Base-by-base conservation (phyloP, 2,113 vertebrate species). In the Leucopsar rothschildi region DNA sequence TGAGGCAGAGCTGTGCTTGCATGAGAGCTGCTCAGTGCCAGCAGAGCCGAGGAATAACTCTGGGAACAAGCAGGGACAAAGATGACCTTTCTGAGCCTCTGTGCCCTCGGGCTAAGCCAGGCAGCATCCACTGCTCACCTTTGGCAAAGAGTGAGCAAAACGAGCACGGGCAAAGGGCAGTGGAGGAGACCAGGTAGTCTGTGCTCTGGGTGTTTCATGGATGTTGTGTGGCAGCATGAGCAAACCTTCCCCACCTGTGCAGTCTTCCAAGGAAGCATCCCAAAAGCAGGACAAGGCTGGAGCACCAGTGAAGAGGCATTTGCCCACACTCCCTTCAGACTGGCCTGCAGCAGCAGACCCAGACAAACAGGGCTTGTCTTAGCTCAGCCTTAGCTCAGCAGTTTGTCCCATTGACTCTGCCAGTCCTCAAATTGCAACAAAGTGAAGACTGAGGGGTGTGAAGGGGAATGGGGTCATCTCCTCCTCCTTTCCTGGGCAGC, bases 171-270 rank as follows among this genome's bases (percentile, higher is more conserved):
- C n/a, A 61, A 66, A 45, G 39, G 33, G 45, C 50, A 71, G 65
- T 2, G 0, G 0, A 42, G 47, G 39, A 79, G 40, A 68, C 4
- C 49, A 44, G 37, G 35, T 2, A n/a, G 9, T 44, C 53, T 37
- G 57, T 5, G 23, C 63, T 55, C 52, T 35, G 13, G 0, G 0
- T n/a, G 40, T 24, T 61, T 44, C 73, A 53, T 2, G 21, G 73
- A 24, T 21, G 52, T 2, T 11, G 44, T 1, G 3, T 80, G 33
- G 37, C 71, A 78, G 40, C 3, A 3, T 3, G 13, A 84, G 44
- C n/a, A 59, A n/a, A 50, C 20, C 47, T 35, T 81, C 11, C 16
- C 52, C 39, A 50, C 31, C 57, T 12, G 18, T 9, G 20, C 44
- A 40, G 59, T 45, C 23, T 29, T 63, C 60, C 60, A 59, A 55